Percentiles rank a stretch among this genome's conserved stretches.
Conservation (phyloP, 2,888 invertebrate genomes). For the Pseudococcus jackbeardsleyi region DNA sequence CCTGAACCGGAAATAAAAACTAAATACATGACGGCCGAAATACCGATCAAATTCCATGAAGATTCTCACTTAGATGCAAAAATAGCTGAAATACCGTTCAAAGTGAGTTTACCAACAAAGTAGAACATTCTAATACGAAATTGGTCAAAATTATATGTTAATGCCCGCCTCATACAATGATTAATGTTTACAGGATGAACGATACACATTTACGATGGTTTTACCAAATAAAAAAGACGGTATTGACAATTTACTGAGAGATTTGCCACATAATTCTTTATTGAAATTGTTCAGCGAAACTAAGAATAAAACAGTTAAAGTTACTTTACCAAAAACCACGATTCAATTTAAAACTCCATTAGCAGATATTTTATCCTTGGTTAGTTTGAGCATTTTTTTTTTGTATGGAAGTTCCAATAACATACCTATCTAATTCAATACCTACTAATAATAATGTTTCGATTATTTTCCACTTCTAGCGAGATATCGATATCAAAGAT, state of each 20-base stretch:
- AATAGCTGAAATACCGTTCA: constrained; percentile 80
- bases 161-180: neutral
- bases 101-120: constrained; percentile 73
- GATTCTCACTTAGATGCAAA: constrained; percentile 77
- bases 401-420: too few species aligned
- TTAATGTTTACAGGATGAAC: constrained; percentile 72
- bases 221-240: constrained; percentile 73
- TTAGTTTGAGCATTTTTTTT: constrained; percentile 62
- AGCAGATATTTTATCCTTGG: constrained; percentile 68
- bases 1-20: constrained; percentile 75
- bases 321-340: constrained; percentile 76
- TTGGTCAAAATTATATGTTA: constrained; percentile 58
- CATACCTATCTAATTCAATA: too few species aligned
- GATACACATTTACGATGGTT: constrained; percentile 77
- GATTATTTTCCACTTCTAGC: neutral
- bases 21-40: constrained; percentile 79
- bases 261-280: constrained; percentile 72
- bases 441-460: neutral
- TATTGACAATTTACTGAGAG: constrained; percentile 72
- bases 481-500: neutral
- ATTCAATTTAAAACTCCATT: constrained; percentile 75
- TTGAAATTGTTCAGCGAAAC: constrained; percentile 72
- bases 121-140: too few species aligned
- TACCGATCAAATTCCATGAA: constrained; percentile 76
- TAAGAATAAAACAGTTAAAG: constrained; percentile 72